Percentiles rank a stretch among this genome's conserved stretches.
These are phyloP conservation scores for Aleiodes alternator DNA, from an alignment of 2,888 invertebrate species.

Conservation along the genomic window DNA sequence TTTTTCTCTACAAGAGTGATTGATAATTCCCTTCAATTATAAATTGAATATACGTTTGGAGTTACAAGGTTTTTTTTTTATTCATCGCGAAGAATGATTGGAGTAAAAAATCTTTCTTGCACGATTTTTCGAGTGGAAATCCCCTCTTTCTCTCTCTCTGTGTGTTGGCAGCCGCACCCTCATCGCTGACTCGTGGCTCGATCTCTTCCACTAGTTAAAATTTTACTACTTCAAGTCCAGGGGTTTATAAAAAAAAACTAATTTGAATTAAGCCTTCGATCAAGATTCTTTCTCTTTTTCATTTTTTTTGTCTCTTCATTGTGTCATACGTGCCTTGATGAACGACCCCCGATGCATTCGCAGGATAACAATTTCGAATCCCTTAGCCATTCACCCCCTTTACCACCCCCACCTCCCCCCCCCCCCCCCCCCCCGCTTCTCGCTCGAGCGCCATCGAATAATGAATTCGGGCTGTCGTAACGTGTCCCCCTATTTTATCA, in stretches of 20 bases:
- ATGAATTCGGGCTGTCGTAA: conserved; percentile 27
- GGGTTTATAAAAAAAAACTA: neutral
- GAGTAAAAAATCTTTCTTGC: neutral
- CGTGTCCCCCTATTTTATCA: conserved; percentile 12
- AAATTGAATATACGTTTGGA: no score
- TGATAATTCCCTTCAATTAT: neutral
- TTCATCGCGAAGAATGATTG: no score
- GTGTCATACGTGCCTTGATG: conserved; percentile 15
- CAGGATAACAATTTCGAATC: conserved; percentile 26
- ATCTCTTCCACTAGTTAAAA: no score
- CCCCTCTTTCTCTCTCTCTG: no score
- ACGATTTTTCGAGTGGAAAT: neutral
- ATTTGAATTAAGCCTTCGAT: conserved; percentile 10
- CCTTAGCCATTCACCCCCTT: conserved; percentile 3
- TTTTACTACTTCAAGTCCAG: neutral
- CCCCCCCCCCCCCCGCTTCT: conserved; percentile 5
- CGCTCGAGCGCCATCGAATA: conserved; percentile 31
- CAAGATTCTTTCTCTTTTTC: neutral
- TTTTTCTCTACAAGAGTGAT: neutral
- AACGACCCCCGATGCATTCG: conserved; percentile 29
- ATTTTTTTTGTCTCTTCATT: conserved; percentile 18
- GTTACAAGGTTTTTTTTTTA: no score
- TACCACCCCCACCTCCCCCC: conserved; percentile 16
- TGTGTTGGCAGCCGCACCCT: no score
- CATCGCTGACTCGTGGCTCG: no score